A percentile compares a stretch with the other conserved stretches of the same genome.
Conservation (phyloP, 2,113 vertebrate genomes). For the Gymnarchus niloticus region DNA sequence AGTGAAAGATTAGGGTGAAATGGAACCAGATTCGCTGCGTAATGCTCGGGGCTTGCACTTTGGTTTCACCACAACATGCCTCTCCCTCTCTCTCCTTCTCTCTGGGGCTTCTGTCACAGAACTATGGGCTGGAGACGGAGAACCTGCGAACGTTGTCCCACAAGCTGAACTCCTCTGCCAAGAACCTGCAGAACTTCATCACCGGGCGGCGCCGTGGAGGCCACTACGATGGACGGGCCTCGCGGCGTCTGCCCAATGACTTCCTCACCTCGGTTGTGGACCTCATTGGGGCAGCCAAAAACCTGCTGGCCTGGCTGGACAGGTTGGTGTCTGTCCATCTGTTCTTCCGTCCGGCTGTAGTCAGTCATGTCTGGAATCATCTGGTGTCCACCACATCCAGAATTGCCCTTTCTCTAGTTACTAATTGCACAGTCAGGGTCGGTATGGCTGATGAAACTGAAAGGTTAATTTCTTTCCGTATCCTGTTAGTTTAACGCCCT, state of each 20-base stretch:
- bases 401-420: background rate
- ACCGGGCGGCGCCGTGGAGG: slow-evolving; percentile 78
- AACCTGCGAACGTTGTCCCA: slow-evolving; percentile 83
- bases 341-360: background rate
- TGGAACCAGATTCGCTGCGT: background rate
- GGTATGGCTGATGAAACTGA: slow-evolving; percentile 13
- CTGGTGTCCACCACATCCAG: background rate
- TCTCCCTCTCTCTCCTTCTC: slow-evolving; percentile 1
- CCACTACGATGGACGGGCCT: slow-evolving; percentile 77
- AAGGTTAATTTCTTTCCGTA: background rate
- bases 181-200: slow-evolving; percentile 89
- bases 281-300: slow-evolving; percentile 84
- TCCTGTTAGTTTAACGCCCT: background rate
- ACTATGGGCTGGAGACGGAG: slow-evolving; percentile 82
- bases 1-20: slow-evolving; percentile 1
- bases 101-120: slow-evolving; percentile 59
- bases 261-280: slow-evolving; percentile 85
- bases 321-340: slow-evolving; percentile 57
- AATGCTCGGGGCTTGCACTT: background rate
- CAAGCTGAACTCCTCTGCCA: slow-evolving; percentile 82
- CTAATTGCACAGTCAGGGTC: background rate
- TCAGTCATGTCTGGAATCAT: background rate
- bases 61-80: background rate
- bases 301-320: slow-evolving; percentile 85
- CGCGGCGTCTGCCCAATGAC: slow-evolving; percentile 76